Percentiles rank a stretch among this genome's conserved stretches.
These are phyloP conservation scores for Tipula vernalis DNA, from an alignment of 2,888 invertebrate genomes.

Conservation along the genomic window DNA sequence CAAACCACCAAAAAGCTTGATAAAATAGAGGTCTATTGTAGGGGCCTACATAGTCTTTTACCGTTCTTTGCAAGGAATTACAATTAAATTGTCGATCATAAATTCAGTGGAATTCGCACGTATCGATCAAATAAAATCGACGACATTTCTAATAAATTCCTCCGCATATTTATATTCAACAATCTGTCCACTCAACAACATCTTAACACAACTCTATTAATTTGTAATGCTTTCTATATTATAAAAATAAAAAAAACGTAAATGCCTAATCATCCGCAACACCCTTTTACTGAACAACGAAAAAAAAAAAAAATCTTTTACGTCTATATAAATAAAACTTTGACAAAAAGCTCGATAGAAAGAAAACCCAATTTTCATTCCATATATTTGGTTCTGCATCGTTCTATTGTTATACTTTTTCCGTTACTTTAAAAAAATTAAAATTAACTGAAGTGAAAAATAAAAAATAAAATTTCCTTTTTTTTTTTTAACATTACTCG, in stretches of 20 bases:
- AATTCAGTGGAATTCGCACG: no score
- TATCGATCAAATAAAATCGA: neutral
- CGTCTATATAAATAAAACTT: neutral
- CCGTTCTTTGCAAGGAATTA: no score
- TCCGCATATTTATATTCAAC: neutral
- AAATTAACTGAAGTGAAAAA: neutral
- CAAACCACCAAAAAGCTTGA: no score
- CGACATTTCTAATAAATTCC: neutral
- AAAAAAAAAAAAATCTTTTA: neutral
- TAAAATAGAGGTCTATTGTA: no score
- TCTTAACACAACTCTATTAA: neutral
- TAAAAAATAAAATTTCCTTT: neutral
- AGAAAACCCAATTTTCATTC: neutral
- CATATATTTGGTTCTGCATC: neutral
- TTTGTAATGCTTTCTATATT: neutral
- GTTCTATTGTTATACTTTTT: neutral
- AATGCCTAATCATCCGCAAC: neutral
- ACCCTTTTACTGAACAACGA: neutral
- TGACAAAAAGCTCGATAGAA: neutral
- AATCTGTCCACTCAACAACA: neutral
- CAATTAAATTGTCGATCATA: no score
- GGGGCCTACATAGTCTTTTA: no score
- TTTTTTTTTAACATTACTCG: neutral
- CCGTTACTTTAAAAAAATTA: neutral
- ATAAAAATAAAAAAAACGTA: neutral